Percentiles rank a stretch among this genome's conserved stretches.
Evolutionary conservation across 2,113 vertebrate species (phyloP).

Genomic region (Fulica atra): DNA sequence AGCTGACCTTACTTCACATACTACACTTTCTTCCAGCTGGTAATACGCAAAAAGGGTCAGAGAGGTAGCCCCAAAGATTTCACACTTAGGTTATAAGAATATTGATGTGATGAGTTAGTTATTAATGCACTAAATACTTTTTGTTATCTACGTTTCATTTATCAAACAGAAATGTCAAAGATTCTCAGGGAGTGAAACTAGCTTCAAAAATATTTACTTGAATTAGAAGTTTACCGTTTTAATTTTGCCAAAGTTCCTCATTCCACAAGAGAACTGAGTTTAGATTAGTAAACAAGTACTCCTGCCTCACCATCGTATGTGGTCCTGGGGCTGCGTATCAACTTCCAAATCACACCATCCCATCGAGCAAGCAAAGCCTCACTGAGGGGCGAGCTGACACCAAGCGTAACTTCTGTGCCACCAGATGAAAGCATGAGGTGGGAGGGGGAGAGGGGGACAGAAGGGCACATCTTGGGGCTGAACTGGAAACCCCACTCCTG

Average conservation of each 20-base stretch:
- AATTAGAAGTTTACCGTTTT: neutral
- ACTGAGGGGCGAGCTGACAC: rapidly evolving
- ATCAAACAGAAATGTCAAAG: neutral
- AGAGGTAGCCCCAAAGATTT: neutral
- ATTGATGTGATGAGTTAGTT: neutral
- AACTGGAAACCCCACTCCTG: neutral
- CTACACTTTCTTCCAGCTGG: neutral
- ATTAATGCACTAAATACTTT: neutral
- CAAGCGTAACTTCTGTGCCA: neutral
- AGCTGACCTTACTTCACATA: neutral
- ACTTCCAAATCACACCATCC: neutral
- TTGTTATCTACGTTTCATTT: neutral
- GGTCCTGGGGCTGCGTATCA: neutral
- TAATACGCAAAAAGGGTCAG: neutral
- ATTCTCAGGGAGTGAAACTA: neutral
- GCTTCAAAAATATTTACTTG: neutral
- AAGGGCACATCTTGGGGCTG: neutral
- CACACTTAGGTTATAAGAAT: neutral
- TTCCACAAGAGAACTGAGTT: neutral
- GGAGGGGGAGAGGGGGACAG: no score
- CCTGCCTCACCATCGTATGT: rapidly evolving
- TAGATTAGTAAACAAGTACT: neutral
- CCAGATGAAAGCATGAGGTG: neutral
- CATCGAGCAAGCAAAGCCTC: neutral
- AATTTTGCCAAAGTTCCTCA: neutral